A percentile compares a stretch with the other conserved stretches of the same genome.
Conservation (phyloP, 2,113 vertebrate species). For the Benitochromis conjunctus region DNA sequence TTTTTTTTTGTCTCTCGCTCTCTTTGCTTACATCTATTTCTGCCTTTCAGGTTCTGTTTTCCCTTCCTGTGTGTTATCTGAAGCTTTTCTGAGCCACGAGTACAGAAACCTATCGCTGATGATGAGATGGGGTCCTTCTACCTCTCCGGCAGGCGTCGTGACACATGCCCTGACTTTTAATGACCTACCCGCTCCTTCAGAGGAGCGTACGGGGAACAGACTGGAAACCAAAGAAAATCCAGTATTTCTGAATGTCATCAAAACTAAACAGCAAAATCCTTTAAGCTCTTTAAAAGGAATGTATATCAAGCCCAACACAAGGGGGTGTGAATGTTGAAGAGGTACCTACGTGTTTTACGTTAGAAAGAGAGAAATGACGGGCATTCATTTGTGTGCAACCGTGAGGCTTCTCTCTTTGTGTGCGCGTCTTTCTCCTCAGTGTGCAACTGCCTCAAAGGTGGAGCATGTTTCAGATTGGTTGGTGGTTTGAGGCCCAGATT, state of each 20-base stretch:
- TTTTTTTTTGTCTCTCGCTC: not conserved
- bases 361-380: not conserved
- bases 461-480: constrained; percentile 49
- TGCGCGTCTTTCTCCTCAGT: not conserved
- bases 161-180: constrained; percentile 47
- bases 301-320: constrained; percentile 3
- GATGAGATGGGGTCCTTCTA: not conserved
- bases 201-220: constrained; percentile 2
- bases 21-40: not conserved
- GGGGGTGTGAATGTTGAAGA: constrained; percentile 3
- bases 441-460: constrained; percentile 32
- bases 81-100: not conserved
- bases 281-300: not conserved
- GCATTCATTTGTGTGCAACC: not conserved
- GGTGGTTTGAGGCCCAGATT: constrained; percentile 54
- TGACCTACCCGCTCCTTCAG: constrained; percentile 7
- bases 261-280: constrained; percentile 31
- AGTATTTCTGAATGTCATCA: constrained; percentile 53
- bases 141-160: constrained; percentile 1
- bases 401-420: not conserved
- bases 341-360: not conserved
- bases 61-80: not conserved
- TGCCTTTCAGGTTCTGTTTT: not conserved
- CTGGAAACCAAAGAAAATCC: constrained; percentile 42
- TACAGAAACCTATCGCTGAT: not conserved